Conservation (phyloP, 2,113 vertebrate species). For the Petroica traversi region DNA sequence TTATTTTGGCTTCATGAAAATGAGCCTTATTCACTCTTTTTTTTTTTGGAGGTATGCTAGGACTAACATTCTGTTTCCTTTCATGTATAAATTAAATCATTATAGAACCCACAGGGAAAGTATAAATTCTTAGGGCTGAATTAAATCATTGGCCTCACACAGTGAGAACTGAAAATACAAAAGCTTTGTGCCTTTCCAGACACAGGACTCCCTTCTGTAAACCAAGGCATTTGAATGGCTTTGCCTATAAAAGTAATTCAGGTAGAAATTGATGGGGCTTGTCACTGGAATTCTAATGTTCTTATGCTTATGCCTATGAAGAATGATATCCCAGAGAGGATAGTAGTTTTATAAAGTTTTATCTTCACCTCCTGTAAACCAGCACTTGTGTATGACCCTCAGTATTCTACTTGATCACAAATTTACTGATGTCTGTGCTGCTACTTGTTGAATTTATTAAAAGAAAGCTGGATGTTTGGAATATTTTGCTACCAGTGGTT, state of each 20-base stretch:
- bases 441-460: neutral
- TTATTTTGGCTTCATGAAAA: slow-evolving; percentile 58
- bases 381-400: neutral
- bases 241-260: neutral
- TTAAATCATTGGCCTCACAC: slow-evolving; percentile 28
- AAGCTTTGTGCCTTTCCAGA: neutral
- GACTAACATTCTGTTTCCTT: slow-evolving; percentile 52
- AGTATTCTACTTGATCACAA: neutral
- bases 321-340: neutral
- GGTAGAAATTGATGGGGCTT: neutral
- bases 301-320: neutral
- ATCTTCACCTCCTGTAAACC: neutral
- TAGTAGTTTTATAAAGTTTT: neutral
- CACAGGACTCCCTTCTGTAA: neutral
- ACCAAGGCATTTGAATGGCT: neutral
- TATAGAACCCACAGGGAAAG: slow-evolving; percentile 36
- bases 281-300: neutral
- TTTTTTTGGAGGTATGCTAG: neutral
- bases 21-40: slow-evolving; percentile 14
- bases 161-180: neutral
- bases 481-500: neutral
- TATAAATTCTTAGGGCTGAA: neutral
- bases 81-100: slow-evolving; percentile 53
- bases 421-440: neutral
- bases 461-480: neutral